phyloP scores from a whole-genome alignment of 2,888 invertebrate species.

The Acleris laterana region DNA sequence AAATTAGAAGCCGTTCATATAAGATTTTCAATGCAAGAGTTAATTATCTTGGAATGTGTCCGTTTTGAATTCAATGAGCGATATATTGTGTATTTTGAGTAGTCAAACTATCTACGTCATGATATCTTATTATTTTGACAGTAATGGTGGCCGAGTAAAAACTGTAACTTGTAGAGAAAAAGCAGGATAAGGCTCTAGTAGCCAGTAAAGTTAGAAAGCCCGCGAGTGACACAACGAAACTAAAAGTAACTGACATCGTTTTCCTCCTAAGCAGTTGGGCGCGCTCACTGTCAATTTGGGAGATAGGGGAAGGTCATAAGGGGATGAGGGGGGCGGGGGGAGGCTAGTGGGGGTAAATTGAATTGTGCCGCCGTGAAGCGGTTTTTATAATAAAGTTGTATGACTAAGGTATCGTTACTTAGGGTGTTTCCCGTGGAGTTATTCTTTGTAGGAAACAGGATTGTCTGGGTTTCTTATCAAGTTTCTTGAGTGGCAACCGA shows the following conservation, averaged over 20 bases:
- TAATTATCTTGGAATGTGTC: too few species aligned
- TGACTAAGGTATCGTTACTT: slow-evolving; percentile 19
- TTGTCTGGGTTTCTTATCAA: background rate
- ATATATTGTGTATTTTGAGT: too few species aligned
- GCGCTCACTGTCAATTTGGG: slow-evolving; percentile 20
- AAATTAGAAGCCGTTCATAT: too few species aligned
- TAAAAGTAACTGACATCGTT: slow-evolving; percentile 8
- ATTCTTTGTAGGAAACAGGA: background rate
- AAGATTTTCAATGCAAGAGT: too few species aligned
- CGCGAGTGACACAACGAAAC: background rate
- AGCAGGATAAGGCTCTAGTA: too few species aligned
- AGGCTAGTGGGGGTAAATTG: slow-evolving; percentile 10
- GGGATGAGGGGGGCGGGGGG: background rate
- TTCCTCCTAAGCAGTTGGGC: slow-evolving; percentile 13
- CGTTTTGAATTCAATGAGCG: too few species aligned
- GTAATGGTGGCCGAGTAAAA: too few species aligned
- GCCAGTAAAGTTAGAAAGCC: too few species aligned
- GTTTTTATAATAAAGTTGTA: slow-evolving; percentile 15
- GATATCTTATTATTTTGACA: too few species aligned
- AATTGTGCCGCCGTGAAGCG: slow-evolving; percentile 18
- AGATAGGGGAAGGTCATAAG: slow-evolving; percentile 9
- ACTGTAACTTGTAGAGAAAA: too few species aligned
- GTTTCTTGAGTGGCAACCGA: too few species aligned
- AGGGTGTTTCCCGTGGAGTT: background rate
- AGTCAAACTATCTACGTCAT: too few species aligned